Percentiles rank a stretch among this genome's conserved stretches.
phyloP scores from a whole-genome alignment of 1,140 invertebrate species.

The Sycobia sp. region DNA sequence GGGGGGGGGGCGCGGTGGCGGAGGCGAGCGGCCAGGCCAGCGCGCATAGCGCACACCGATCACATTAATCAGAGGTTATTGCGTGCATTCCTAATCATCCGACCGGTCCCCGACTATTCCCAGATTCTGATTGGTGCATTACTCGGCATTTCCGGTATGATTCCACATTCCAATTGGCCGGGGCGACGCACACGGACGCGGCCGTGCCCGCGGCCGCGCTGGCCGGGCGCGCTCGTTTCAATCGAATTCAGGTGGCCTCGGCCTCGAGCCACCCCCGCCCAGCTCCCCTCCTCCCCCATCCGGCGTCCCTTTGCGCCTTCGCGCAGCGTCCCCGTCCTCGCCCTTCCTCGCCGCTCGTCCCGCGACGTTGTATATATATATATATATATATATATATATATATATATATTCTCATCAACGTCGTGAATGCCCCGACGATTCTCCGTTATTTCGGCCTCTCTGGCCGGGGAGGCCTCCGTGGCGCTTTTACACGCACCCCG shows the following conservation, averaged over 20 bases:
- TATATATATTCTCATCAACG: neutral
- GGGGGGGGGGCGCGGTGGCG: neutral
- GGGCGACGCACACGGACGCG: too few relatives aligned
- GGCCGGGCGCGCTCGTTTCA: slow-evolving; percentile 35
- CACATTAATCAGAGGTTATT: slow-evolving; percentile 65
- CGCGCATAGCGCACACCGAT: slow-evolving; percentile 53
- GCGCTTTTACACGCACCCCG: neutral
- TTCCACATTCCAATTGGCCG: slow-evolving; percentile 61
- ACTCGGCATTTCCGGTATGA: slow-evolving; percentile 63
- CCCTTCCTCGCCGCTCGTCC: neutral
- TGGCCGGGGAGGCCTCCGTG: neutral
- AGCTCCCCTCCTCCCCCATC: neutral
- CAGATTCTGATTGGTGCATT: slow-evolving; percentile 63
- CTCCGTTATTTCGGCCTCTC: neutral
- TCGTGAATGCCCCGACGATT: slow-evolving; percentile 16
- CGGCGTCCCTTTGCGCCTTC: neutral
- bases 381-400: too few relatives aligned
- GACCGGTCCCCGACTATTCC: slow-evolving; percentile 60
- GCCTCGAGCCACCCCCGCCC: neutral
- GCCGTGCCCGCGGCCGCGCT: neutral
- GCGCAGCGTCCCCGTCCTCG: neutral
- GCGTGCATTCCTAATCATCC: slow-evolving; percentile 64
- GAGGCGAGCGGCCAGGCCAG: neutral
- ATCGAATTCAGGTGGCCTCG: slow-evolving; percentile 28
- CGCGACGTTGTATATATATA: too few relatives aligned